Evolutionary conservation across 2,113 vertebrate genomes (phyloP).

Genomic region (Hyla sarda): DNA sequence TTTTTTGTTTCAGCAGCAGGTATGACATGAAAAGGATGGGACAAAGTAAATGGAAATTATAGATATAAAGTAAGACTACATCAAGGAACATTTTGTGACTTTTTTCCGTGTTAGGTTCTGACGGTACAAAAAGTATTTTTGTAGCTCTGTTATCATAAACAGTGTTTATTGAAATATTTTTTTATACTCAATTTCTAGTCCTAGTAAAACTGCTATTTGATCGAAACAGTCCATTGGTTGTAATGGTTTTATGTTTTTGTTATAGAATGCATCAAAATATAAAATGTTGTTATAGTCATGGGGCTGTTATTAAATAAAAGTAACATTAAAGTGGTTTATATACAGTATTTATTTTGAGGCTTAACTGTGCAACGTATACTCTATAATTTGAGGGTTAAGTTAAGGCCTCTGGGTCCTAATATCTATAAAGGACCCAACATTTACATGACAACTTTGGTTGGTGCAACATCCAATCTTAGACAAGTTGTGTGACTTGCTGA

Average conservation of each 20-base stretch:
- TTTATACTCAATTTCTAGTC: neutral
- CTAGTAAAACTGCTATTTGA: neutral
- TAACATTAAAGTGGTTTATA: neutral
- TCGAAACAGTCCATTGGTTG: neutral
- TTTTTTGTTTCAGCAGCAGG: neutral
- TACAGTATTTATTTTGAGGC: neutral
- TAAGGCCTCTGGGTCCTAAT: neutral
- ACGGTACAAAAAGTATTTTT: neutral
- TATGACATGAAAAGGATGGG: slow-evolving; percentile 11
- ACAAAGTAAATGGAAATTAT: slow-evolving; percentile 14
- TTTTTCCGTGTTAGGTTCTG: neutral
- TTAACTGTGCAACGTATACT: neutral
- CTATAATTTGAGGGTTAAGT: neutral
- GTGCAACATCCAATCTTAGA: no score
- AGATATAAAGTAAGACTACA: neutral
- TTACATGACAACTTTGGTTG: no score
- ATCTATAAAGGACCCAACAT: no score
- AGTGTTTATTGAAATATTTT: neutral
- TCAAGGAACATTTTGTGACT: neutral
- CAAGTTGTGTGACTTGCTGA: no score
- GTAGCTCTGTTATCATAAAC: neutral
- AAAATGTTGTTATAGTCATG: neutral
- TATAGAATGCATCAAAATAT: neutral
- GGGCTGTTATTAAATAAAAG: neutral
- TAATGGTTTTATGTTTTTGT: neutral